A percentile compares a stretch with the other conserved stretches of the same genome.
Evolutionary conservation across 2,113 vertebrate genomes (phyloP).

Genomic region (Miniopterus natalensis): DNA sequence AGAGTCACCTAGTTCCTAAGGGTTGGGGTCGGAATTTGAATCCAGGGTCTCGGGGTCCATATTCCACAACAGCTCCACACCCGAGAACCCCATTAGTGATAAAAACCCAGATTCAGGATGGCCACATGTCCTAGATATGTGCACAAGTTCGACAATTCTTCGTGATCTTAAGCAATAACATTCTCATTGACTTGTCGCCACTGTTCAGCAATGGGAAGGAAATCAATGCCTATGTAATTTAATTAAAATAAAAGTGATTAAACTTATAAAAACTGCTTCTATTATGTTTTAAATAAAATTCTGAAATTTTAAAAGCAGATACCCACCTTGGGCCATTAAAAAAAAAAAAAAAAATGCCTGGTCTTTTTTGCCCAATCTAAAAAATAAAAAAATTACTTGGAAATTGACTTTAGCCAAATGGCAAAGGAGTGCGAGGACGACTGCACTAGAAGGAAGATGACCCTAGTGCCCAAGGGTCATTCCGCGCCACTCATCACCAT

Average conservation of each 20-base stretch:
- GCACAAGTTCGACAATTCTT: neutral
- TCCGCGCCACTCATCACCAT: neutral
- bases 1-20: neutral
- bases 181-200: neutral
- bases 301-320: neutral
- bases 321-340: neutral
- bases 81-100: neutral
- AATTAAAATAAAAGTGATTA: conserved; percentile 13
- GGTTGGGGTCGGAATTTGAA: neutral
- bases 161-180: neutral
- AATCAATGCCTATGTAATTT: neutral
- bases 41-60: neutral
- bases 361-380: conserved; percentile 42
- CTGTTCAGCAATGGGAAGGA: neutral
- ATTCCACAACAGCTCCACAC: neutral
- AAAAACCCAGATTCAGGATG: neutral
- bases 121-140: neutral
- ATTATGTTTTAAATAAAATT: neutral
- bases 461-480: neutral
- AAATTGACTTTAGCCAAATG: neutral
- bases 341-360: neutral
- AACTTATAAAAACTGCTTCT: neutral
- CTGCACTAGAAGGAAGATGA: neutral
- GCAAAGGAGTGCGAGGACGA: neutral
- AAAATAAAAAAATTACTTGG: neutral